A percentile compares a stretch with the other conserved stretches of the same genome.
Evolutionary conservation across 1,140 invertebrate genomes (phyloP).

Genomic region (Nomia melanderi): DNA sequence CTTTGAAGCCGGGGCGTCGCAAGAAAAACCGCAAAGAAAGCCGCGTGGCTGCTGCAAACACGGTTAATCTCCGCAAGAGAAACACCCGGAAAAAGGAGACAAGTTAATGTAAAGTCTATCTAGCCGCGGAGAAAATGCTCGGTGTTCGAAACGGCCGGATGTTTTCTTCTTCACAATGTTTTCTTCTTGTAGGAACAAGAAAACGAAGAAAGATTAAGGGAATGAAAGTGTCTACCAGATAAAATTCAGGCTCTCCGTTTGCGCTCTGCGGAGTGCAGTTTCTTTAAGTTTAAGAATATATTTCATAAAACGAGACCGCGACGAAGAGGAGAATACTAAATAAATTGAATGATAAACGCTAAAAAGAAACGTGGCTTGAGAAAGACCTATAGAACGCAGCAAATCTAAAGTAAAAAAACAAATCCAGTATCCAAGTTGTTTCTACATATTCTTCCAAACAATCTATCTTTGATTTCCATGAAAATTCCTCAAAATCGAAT

Average conservation of each 20-base stretch:
- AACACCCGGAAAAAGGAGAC: conserved; percentile 5
- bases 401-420: too few relatives aligned
- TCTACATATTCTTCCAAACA: too few relatives aligned
- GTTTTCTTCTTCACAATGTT: neutral
- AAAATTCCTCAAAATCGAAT: too few relatives aligned
- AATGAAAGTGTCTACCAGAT: neutral
- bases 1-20: neutral
- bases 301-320: too few relatives aligned
- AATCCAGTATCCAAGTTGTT: too few relatives aligned
- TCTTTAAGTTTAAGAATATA: too few relatives aligned
- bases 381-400: too few relatives aligned
- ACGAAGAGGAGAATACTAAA: too few relatives aligned
- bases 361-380: too few relatives aligned
- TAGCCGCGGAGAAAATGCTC: neutral
- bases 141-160: neutral
- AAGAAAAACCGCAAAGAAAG: neutral
- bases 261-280: neutral
- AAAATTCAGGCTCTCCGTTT: neutral
- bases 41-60: conserved; percentile 5
- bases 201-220: neutral
- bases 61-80: conserved; percentile 25
- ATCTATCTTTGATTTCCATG: too few relatives aligned
- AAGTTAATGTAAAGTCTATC: conserved; percentile 5
- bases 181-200: neutral
- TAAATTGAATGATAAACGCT: too few relatives aligned